These are phyloP conservation scores for Tragelaphus imberbis DNA, from an alignment of 2,113 vertebrate species.

Conservation along the genomic window DNA sequence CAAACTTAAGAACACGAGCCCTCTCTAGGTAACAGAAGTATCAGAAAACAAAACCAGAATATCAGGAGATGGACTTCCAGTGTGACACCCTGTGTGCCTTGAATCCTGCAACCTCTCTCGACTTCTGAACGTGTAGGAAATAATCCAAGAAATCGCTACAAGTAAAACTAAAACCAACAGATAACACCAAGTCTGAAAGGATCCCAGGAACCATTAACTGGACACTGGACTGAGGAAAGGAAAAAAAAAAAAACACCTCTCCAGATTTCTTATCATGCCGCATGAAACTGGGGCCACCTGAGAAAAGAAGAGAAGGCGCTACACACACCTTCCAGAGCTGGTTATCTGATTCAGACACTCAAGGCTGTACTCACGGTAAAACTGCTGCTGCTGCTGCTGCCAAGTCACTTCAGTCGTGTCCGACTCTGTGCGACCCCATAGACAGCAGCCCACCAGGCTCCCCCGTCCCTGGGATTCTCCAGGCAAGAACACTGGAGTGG, in stretches of 20 bases:
- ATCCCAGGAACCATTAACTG: neutral
- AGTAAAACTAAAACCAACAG: neutral
- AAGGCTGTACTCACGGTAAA: neutral
- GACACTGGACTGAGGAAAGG: neutral
- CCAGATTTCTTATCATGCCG: neutral
- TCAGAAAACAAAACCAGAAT: neutral
- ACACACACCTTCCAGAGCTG: neutral
- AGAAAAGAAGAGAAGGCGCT: neutral
- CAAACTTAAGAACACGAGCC: neutral
- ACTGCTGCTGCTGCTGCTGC: too few relatives aligned
- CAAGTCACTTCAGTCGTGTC: too few relatives aligned
- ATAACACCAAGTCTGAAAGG: neutral
- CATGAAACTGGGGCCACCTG: neutral
- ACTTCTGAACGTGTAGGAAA: neutral
- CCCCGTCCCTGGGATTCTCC: too few relatives aligned
- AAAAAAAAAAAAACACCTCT: neutral
- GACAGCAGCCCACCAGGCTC: too few relatives aligned
- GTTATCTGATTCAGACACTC: neutral
- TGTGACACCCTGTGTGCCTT: neutral
- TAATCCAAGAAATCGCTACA: neutral
- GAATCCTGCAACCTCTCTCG: neutral
- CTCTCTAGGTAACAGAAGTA: neutral
- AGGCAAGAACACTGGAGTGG: too few relatives aligned
- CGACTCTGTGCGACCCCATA: too few relatives aligned
- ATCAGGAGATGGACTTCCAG: neutral